Evolutionary conservation across 2,113 vertebrate species (phyloP), one percentile per base, ranked within the genome.

Genomic region (Brachionichthys hirsutus): DNA sequence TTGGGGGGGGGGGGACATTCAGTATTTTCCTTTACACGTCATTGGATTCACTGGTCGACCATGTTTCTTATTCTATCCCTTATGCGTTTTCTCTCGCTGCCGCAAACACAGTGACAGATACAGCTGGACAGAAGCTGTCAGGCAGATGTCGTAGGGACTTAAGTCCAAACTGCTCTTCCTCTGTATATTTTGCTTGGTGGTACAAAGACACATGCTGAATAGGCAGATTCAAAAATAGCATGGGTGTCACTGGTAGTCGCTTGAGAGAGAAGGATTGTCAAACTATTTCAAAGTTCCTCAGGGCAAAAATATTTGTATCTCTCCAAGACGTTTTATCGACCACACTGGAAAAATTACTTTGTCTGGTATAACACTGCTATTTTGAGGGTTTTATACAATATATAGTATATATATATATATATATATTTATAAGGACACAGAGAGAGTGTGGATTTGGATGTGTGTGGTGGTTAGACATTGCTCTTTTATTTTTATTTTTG

Each of bases 101-200:
- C 64, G 70, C 62, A 62, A 50, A 54, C 73, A 36, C 59, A 74
- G 73, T 67, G 68, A 54, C 71, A 79, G 74, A 54, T 68, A 64
- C 82, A 87, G 84, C 77, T 85, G 78, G 68, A 73, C 81, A 69
- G 84, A 92, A 90, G 85, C 87, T 92, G 91, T 82, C 72, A 60
- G 81, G 82, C 89, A 92, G 90, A 92, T 91, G 89, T 87, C 44
- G 75, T 36, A 2, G 54, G 44, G 73, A 89, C 79, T 48, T 64
- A 44, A 69, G 68, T 86, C 80, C 74, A 91, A 86, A 85, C 60
- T 50, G 40, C 58, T 82, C 75, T 71, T 86, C 73, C 70, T 80
- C 67, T 88, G 83, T 87, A 82, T 85, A 88, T 88, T 90, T 86
- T 83, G 84, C 74, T 82, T 81, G 85, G 86, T 69, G 68, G 55